Percentiles rank a stretch among this genome's conserved stretches.
These are phyloP conservation scores for Corythornis leucogaster DNA, from an alignment of 2,797 vertebrate genomes.

Conservation along the genomic window DNA sequence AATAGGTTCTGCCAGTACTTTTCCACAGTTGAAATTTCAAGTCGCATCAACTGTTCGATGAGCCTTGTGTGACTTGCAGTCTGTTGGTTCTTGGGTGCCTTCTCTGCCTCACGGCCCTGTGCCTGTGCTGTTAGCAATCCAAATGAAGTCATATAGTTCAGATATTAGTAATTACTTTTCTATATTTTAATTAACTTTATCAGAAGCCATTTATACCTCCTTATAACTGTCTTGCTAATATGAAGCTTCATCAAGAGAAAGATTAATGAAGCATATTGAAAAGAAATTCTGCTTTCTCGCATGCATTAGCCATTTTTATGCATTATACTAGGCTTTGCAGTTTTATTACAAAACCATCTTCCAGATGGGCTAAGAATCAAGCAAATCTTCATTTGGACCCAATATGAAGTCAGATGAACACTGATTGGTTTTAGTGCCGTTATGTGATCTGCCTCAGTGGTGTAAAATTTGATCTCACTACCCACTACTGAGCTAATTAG, in stretches of 20 bases:
- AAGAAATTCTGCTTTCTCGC: neutral
- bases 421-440: fast-evolving
- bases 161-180: constrained; percentile 51
- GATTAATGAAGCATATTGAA: neutral
- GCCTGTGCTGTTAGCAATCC: neutral
- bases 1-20: neutral
- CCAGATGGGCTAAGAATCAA: neutral
- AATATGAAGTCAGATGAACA: neutral
- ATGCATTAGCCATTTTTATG: neutral
- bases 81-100: neutral
- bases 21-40: neutral
- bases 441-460: neutral
- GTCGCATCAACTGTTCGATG: neutral
- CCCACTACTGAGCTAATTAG: neutral
- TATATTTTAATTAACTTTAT: constrained; percentile 56
- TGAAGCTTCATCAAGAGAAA: neutral
- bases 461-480: neutral
- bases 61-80: fast-evolving
- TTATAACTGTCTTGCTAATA: neutral
- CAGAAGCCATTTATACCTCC: neutral
- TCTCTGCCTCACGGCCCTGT: neutral
- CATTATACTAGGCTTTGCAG: neutral
- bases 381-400: neutral
- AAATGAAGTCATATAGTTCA: constrained; percentile 26
- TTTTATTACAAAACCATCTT: neutral